phyloP scores from a whole-genome alignment of 2,888 invertebrate species.

The Marasmarcha lunaedactyla region DNA sequence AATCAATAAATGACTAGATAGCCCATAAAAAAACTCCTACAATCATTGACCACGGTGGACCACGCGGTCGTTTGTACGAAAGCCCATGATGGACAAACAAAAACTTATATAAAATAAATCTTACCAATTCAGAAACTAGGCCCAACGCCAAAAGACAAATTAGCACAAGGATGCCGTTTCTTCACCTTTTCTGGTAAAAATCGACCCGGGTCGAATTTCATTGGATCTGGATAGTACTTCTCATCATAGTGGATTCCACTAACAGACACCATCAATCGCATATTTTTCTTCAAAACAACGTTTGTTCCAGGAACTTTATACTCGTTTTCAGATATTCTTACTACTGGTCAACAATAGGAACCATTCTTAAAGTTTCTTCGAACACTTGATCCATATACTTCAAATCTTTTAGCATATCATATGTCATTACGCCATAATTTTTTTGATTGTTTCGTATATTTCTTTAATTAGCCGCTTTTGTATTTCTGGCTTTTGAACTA shows the following conservation, averaged over 20 bases:
- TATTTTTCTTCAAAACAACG: conserved; percentile 24
- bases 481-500: conserved; percentile 33
- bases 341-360: conserved; percentile 42
- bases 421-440: conserved; percentile 27
- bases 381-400: conserved; percentile 37
- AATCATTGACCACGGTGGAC: too few species aligned
- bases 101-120: too few species aligned
- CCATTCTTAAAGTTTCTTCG: conserved; percentile 49
- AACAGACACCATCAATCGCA: conserved; percentile 24
- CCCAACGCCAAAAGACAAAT: conserved; percentile 18
- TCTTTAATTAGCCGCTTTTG: conserved; percentile 29
- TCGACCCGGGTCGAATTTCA: conserved; percentile 25
- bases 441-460: conserved; percentile 29
- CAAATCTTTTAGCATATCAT: conserved; percentile 33
- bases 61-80: too few species aligned
- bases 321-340: conserved; percentile 28
- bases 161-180: conserved; percentile 13
- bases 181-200: conserved; percentile 19
- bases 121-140: conserved; percentile 18
- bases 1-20: too few species aligned
- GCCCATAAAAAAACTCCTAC: too few species aligned
- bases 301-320: conserved; percentile 32
- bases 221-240: conserved; percentile 28
- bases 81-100: too few species aligned
- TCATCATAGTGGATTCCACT: conserved; percentile 36